A percentile compares a stretch with the other conserved stretches of the same genome.
These are phyloP conservation scores for Microtus pennsylvanicus DNA, from an alignment of 2,113 vertebrate species.

Conservation along the genomic window DNA sequence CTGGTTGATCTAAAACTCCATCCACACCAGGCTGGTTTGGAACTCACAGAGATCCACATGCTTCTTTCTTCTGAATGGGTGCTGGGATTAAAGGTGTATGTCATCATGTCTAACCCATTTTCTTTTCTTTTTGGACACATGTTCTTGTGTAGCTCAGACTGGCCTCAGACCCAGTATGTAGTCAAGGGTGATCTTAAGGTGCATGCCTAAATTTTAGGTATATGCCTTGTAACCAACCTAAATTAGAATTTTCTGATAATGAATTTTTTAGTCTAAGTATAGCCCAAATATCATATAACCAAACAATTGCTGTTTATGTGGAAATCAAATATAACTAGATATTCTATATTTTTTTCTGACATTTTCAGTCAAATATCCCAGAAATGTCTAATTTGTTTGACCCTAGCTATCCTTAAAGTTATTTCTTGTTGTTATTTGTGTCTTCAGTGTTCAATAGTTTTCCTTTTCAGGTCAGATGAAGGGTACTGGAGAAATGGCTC, in stretches of 20 bases:
- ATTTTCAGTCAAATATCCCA: not conserved
- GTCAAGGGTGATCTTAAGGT: not conserved
- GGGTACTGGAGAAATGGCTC: not conserved
- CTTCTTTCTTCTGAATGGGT: not conserved
- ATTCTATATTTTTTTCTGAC: not conserved
- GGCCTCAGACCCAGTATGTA: not conserved
- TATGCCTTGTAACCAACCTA: not conserved
- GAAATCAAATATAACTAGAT: not conserved
- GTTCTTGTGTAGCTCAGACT: not conserved
- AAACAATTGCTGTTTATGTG: not conserved
- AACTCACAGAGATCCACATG: not conserved
- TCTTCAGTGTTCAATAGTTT: not conserved
- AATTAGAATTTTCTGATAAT: slow-evolving; percentile 22
- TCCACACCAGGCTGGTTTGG: not conserved
- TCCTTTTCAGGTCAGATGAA: not conserved
- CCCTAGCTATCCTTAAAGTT: not conserved
- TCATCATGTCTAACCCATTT: not conserved
- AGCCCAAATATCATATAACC: not conserved
- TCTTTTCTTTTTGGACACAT: not conserved
- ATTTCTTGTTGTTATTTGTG: not conserved
- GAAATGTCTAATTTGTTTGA: not conserved
- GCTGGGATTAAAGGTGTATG: no score
- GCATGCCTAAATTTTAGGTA: not conserved
- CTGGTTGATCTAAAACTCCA: not conserved
- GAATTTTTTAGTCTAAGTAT: not conserved